Percentiles rank a stretch among this genome's conserved stretches.
Conservation (phyloP, 2,113 vertebrate species). For the Hippocampus abdominalis region DNA sequence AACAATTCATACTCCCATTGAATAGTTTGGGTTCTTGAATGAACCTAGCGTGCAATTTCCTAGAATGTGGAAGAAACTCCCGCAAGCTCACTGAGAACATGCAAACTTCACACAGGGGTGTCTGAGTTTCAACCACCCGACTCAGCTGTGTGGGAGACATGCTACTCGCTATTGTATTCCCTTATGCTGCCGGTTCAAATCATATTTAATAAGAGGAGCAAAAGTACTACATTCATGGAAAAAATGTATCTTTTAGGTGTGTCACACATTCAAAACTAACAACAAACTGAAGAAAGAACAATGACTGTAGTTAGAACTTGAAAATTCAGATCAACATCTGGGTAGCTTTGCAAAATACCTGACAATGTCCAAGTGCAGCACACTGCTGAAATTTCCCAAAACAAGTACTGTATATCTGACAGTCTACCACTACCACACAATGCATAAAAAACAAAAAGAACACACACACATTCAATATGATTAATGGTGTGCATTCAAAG, state of each 20-base stretch:
- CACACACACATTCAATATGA: neutral
- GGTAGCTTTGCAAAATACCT: neutral
- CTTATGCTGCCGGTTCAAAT: neutral
- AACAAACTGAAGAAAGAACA: no score
- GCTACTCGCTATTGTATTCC: neutral
- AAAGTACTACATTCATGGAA: no score
- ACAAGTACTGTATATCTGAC: slow-evolving; percentile 4
- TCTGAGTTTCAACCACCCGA: no score
- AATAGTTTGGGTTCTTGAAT: no score
- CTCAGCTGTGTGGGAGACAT: neutral
- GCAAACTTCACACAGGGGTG: no score
- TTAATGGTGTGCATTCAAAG: slow-evolving; percentile 7
- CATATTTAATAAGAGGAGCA: neutral
- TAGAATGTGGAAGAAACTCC: no score
- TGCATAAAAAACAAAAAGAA: neutral
- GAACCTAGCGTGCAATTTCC: no score
- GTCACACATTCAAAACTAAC: no score
- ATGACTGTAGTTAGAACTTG: no score
- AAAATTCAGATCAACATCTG: neutral
- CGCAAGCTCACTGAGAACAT: no score
- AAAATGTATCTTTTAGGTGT: no score
- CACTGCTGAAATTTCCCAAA: neutral
- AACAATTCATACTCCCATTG: no score
- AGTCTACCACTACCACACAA: neutral
- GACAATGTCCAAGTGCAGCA: neutral